Evolutionary conservation across 2,113 vertebrate genomes (phyloP).

Genomic region (Mormyrus iriodes): DNA sequence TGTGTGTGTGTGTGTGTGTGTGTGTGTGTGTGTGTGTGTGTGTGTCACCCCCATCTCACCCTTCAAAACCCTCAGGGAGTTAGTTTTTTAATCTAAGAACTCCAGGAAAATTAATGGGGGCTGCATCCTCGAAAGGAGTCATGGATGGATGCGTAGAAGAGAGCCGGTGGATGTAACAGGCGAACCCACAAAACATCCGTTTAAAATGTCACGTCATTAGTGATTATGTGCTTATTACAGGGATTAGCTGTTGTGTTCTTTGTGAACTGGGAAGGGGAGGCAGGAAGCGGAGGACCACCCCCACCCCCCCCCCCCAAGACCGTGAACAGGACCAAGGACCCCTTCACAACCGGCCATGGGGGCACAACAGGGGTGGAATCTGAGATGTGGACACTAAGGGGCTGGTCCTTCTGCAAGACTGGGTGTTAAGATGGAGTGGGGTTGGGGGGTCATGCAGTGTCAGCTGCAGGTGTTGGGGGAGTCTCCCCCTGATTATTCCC

Average conservation of each 20-base stretch:
- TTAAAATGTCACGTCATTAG: not conserved
- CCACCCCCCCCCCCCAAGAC: not conserved
- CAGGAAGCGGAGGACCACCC: not conserved
- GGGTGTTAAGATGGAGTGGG: not conserved
- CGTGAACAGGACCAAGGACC: not conserved
- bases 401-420: not conserved
- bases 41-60: not conserved
- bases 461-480: not conserved
- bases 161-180: not conserved
- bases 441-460: not conserved
- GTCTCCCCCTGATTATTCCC: not conserved
- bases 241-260: not conserved
- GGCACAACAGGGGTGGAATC: not conserved
- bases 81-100: not conserved
- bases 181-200: not conserved
- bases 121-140: not conserved
- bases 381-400: not conserved
- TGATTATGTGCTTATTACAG: not conserved
- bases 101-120: not conserved
- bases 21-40: slow-evolving; percentile 9
- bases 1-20: slow-evolving; percentile 12
- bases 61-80: not conserved
- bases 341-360: not conserved
- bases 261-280: not conserved
- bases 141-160: not conserved